Conservation (phyloP, 2,888 invertebrate genomes). For the Drosophila phalerata region DNA sequence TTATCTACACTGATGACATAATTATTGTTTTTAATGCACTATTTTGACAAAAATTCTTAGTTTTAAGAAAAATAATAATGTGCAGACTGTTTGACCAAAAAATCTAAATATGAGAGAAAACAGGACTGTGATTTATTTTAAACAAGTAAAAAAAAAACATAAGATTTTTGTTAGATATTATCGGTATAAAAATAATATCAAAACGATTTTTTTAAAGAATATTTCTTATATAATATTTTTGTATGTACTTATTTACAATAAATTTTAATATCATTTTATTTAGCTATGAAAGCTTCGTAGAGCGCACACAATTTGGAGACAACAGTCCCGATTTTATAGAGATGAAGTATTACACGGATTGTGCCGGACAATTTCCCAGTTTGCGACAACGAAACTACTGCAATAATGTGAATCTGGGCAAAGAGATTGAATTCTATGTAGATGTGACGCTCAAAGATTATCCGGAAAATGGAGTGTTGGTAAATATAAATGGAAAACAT, state of each 20-base stretch:
- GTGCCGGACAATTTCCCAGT: conserved; percentile 87
- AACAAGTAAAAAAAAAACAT: too few relatives aligned
- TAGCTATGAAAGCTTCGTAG: conserved; percentile 90
- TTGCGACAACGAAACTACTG: conserved; percentile 87
- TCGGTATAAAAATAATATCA: neutral
- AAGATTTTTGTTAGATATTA: too few relatives aligned
- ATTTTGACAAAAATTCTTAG: too few relatives aligned
- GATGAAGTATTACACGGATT: conserved; percentile 90
- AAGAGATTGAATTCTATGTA: conserved; percentile 88
- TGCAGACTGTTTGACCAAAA: too few relatives aligned
- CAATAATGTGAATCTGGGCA: conserved; percentile 88
- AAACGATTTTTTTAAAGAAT: neutral
- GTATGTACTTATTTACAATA: neutral
- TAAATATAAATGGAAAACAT: conserved; percentile 50
- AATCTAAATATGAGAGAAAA: too few relatives aligned
- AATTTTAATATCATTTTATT: too few relatives aligned
- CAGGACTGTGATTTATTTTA: too few relatives aligned
- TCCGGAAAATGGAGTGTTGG: conserved; percentile 86
- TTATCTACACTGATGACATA: too few relatives aligned
- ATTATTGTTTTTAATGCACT: too few relatives aligned
- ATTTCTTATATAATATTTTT: neutral
- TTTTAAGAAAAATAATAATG: too few relatives aligned
- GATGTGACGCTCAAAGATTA: conserved; percentile 88
- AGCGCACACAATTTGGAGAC: conserved; percentile 88
- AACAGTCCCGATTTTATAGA: conserved; percentile 88